A percentile compares a stretch with the other conserved stretches of the same genome.
Evolutionary conservation across 2,888 invertebrate species (phyloP).

Genomic region (Cremastobaeus sp.): DNA sequence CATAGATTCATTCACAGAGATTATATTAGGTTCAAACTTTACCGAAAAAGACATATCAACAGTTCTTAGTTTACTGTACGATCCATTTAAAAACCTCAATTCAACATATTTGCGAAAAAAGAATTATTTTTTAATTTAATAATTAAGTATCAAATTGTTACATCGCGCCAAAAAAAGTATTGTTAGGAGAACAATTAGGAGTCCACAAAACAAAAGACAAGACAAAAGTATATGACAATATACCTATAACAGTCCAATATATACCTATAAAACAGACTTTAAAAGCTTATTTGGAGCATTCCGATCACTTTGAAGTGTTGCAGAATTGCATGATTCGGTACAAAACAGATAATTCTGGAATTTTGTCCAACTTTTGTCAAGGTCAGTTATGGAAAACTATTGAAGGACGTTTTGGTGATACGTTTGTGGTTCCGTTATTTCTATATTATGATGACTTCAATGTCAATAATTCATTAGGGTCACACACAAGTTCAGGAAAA

Average conservation of each 20-base stretch:
- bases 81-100: background rate
- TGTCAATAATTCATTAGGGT: background rate
- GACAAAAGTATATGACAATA: conserved; percentile 1
- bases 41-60: background rate
- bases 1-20: too few species aligned
- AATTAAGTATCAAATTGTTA: conserved; percentile 12
- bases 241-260: conserved; percentile 4
- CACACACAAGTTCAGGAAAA: background rate
- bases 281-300: conserved; percentile 27
- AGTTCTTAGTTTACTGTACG: too few species aligned
- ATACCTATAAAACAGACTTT: conserved; percentile 9
- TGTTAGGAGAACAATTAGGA: conserved; percentile 18
- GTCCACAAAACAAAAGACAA: background rate
- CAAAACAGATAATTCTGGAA: background rate
- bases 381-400: conserved; percentile 37
- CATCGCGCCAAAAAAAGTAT: conserved; percentile 1
- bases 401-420: conserved; percentile 11
- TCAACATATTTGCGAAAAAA: conserved; percentile 14
- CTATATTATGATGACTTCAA: background rate
- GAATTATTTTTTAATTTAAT: conserved; percentile 5
- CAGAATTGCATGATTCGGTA: conserved; percentile 13
- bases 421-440: too few species aligned
- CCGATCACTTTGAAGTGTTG: conserved; percentile 15
- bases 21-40: too few species aligned
- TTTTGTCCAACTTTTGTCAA: conserved; percentile 28